Base-by-base conservation (phyloP, 1,140 invertebrate genomes). In the Drosophila rufa region DNA sequence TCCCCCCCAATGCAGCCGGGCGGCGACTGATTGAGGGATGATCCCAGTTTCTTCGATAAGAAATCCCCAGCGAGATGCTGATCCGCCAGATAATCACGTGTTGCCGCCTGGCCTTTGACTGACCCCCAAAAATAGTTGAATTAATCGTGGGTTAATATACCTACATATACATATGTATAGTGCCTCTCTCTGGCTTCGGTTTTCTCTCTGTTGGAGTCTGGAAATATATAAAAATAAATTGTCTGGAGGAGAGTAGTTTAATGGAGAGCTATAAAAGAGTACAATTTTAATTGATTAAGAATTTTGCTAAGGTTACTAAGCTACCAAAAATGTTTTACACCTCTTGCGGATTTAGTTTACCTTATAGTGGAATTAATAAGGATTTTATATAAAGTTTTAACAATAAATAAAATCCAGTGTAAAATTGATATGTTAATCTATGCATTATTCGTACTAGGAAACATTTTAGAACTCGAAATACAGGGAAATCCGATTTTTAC, bases 1-100 rank as follows among this genome's bases (percentile, higher is more conserved):
- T 38, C 17, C 27, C 64, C 68, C 50, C 67, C 17, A 33, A n/a
- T 71, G 53, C 67, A 50, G 43, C 17, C 22, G 61, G 27, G 19
- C 9, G 46, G 27, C 38, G 61, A 67, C 58, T 67, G 65, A 64
- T 67, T 67, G 61, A 45, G 47, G 61, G 12, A 69, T 17, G 12
- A 69, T 17, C 15, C 30, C 22, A 46, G 40, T 38, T 43, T 11
- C 53, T 30, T 71, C n/a, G 69, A 73, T 73, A 71, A 73, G 69
- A 51, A 69, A 69, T 69, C 61, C n/a, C 46, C 33, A 53, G 27
- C 38, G 22, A 59, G 67, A 51, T 73, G 53, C 40, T 73, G 53
- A 46, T 53, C 47, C 40, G 25, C 7, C 36, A 59, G 69, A 71
- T 73, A 73, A 73, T 73, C 69, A 73, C 69, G 67, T 73, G 69